Conservation (phyloP, 2,113 vertebrate species). For the Erythrolamprus reginae region DNA sequence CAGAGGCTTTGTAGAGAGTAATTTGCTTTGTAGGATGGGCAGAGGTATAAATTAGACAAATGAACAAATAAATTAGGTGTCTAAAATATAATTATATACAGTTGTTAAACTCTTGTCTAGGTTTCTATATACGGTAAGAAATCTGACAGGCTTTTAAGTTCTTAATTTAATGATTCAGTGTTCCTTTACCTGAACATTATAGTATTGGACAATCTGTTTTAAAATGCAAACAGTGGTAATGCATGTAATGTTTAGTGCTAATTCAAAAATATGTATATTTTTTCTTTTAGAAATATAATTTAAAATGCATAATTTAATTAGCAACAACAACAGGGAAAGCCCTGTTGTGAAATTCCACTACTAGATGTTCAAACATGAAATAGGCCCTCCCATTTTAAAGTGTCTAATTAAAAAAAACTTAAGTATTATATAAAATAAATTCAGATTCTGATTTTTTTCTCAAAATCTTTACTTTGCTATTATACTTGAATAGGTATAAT, state of each 20-base stretch:
- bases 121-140: not conserved
- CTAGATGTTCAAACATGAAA: not conserved
- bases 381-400: not conserved
- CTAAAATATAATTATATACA: too few relatives aligned
- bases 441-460: too few relatives aligned
- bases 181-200: not conserved
- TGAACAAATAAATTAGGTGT: too few relatives aligned
- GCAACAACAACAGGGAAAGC: not conserved
- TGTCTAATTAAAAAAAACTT: conserved; percentile 7
- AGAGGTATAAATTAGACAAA: too few relatives aligned
- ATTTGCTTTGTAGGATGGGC: too few relatives aligned
- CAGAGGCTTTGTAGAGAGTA: not conserved
- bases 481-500: conserved; percentile 50
- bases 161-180: not conserved
- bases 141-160: not conserved
- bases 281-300: not conserved
- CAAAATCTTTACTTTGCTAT: conserved; percentile 59
- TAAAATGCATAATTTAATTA: not conserved
- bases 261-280: not conserved
- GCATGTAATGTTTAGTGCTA: not conserved
- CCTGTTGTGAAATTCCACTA: conserved; percentile 30
- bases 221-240: not conserved
- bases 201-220: not conserved
- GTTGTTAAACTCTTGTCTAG: not conserved
- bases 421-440: too few relatives aligned